A percentile compares a stretch with the other conserved stretches of the same genome.
These are phyloP conservation scores for Brachynemurus nebulosus DNA, from an alignment of 2,888 invertebrate genomes.

Conservation along the genomic window DNA sequence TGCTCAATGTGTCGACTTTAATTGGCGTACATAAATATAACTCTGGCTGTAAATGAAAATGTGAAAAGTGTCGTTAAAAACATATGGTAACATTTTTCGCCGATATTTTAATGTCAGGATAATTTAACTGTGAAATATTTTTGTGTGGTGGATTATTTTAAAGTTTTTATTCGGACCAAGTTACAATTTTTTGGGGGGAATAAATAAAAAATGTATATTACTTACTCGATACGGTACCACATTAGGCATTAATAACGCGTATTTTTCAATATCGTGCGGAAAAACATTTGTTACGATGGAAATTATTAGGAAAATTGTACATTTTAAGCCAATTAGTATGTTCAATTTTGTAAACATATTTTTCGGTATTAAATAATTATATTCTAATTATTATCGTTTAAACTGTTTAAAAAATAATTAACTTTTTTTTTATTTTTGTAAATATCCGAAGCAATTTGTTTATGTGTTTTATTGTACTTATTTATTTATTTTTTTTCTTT, in stretches of 20 bases:
- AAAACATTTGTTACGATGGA: conserved; percentile 13
- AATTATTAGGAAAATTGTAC: not conserved
- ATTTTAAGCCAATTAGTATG: not conserved
- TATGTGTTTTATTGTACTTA: too few relatives aligned
- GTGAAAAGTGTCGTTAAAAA: not conserved
- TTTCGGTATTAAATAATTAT: too few relatives aligned
- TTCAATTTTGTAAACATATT: not conserved
- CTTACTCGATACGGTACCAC: conserved; percentile 65
- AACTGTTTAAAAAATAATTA: not conserved
- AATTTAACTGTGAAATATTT: too few relatives aligned
- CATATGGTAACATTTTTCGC: too few relatives aligned
- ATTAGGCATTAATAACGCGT: conserved; percentile 69
- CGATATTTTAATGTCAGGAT: too few relatives aligned
- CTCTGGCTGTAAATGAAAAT: conserved; percentile 59
- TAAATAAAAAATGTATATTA: conserved; percentile 20
- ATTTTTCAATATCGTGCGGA: conserved; percentile 35
- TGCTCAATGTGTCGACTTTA: conserved; percentile 58
- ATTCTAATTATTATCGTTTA: too few relatives aligned
- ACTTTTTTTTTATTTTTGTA: not conserved
- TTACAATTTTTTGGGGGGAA: not conserved
- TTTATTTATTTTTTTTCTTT: too few relatives aligned
- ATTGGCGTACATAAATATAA: conserved; percentile 85
- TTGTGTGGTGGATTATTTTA: not conserved
- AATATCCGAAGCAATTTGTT: too few relatives aligned
- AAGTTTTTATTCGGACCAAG: not conserved